Evolutionary conservation across 2,888 invertebrate genomes (phyloP), one percentile per base, ranked within the genome.

Genomic region (Vannuccia rotundouncinata): DNA sequence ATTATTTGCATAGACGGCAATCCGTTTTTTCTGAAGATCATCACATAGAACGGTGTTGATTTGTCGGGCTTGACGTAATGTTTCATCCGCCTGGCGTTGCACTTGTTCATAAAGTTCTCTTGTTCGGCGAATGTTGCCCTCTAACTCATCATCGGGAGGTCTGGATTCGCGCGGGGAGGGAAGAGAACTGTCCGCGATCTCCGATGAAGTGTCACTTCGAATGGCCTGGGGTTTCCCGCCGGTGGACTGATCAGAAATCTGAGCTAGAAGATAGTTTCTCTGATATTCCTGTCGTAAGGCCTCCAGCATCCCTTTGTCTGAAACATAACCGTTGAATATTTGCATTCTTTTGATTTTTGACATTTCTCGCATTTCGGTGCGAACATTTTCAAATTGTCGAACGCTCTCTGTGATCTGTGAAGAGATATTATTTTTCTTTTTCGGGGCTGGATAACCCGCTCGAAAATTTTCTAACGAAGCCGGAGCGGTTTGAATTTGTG

Each of bases 31-130:
- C 76, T 78, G 78, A 76, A 74, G 28, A 59, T 78, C 78, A 27
- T 59, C 29, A 31, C 22, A 29, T 22, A 78, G 59, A n/a, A n/a
- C 78, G 22, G 59, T 75, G 31, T 78, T 78, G 25, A 78, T 78
- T 10, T 75, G 59, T n/a, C 78, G 59, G 17, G 78, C 78, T 22
- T 31, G 28, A 2, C 66, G 59, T 28, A 78, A 75, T 0, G 78
- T 78, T 75, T 78, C 77, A 25, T 78, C 78, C 0, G 78, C 78
- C 22, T 78, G 78, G 25, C 78, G 78, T 75, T 78, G 78, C n/a
- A 78, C 78, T 59, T 78, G 27, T 22, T 73, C 22, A 29, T 78
- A 78, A 22, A 78, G 66, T n/a, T 59, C 59, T 5, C 78, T 22
- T 0, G 78, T 78, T 22, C 59, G 66, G 17, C 66, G 78, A 59